These are phyloP conservation scores for Calycopis cecrops DNA, from an alignment of 1,140 invertebrate genomes.

Conservation along the genomic window DNA sequence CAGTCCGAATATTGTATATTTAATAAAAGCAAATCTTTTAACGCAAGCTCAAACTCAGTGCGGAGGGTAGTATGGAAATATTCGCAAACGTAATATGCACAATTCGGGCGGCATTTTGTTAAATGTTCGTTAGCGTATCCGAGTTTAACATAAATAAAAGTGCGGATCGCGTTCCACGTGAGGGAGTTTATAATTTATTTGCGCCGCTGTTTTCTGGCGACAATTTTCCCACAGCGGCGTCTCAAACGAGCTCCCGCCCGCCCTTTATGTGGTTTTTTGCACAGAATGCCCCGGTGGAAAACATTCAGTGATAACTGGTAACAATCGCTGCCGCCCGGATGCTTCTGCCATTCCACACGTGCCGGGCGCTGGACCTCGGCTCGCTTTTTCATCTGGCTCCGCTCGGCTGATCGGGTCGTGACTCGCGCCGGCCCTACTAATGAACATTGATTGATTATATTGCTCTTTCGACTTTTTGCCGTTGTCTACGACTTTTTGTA, in stretches of 20 bases:
- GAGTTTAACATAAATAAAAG: slow-evolving; percentile 46
- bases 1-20: too few species aligned
- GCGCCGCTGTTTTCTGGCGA: slow-evolving; percentile 71
- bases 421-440: slow-evolving; percentile 31
- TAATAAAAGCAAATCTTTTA: neutral
- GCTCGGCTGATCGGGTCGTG: slow-evolving; percentile 31
- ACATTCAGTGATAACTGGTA: slow-evolving; percentile 74
- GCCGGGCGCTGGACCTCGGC: slow-evolving; percentile 51
- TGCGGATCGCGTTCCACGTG: slow-evolving; percentile 56
- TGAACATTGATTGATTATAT: slow-evolving; percentile 36
- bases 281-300: slow-evolving; percentile 69
- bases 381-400: slow-evolving; percentile 66
- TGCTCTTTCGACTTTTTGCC: slow-evolving; percentile 14
- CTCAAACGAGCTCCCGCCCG: slow-evolving; percentile 68
- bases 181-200: slow-evolving; percentile 73
- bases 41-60: neutral
- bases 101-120: slow-evolving; percentile 9
- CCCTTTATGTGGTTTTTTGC: slow-evolving; percentile 73
- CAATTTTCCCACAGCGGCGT: slow-evolving; percentile 73
- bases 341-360: slow-evolving; percentile 65
- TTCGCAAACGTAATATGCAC: neutral
- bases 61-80: too few species aligned
- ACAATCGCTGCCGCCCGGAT: slow-evolving; percentile 72
- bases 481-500: neutral
- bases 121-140: slow-evolving; percentile 19